Conservation (phyloP, 2,797 vertebrate species). For the Macropus fuliginosus region DNA sequence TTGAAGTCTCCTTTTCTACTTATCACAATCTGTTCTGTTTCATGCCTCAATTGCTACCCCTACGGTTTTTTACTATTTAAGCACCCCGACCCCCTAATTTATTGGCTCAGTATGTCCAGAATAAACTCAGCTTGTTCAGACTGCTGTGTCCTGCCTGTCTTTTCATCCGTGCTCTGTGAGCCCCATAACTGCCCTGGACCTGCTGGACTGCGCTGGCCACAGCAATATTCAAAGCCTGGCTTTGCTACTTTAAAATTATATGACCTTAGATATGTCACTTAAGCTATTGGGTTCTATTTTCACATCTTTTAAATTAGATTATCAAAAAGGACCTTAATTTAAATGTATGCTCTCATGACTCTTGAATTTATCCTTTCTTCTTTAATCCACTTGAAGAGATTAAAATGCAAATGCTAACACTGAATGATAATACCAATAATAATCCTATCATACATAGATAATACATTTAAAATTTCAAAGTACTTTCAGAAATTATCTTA, state of each 20-base stretch:
- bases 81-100: too few species aligned
- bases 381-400: neutral
- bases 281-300: neutral
- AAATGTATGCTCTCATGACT: neutral
- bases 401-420: neutral
- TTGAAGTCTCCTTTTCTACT: too few species aligned
- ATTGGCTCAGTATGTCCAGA: too few species aligned
- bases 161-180: too few species aligned
- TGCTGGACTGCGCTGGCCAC: too few species aligned
- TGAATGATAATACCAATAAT: neutral
- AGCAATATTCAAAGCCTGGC: neutral
- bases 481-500: neutral
- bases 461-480: neutral
- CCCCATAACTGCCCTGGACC: too few species aligned
- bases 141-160: too few species aligned
- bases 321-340: neutral
- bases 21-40: too few species aligned
- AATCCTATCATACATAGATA: neutral
- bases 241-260: neutral
- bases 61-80: too few species aligned
- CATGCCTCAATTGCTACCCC: too few species aligned
- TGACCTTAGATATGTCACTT: neutral
- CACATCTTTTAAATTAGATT: neutral
- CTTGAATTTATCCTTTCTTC: neutral
- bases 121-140: too few species aligned